Base-by-base conservation (phyloP, 2,113 vertebrate genomes). In the Phyllopteryx taeniolatus region DNA sequence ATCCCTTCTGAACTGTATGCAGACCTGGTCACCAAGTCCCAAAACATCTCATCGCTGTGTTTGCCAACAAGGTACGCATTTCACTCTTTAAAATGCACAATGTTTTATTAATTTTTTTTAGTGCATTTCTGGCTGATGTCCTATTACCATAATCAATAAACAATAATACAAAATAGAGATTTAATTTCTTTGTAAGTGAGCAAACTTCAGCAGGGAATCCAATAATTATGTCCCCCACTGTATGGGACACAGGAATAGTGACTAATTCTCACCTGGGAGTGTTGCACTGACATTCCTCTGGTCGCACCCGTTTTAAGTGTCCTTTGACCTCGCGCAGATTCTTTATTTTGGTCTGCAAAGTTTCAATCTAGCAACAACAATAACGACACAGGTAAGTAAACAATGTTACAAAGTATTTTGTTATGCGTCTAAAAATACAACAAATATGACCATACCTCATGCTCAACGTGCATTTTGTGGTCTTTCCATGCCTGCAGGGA, bases 401-500 rank as follows among this genome's bases (percentile, higher is more conserved):
- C 0, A 13, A 5, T 14, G 27, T 27, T 13, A 5, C 2, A 60
- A 35, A 8, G 14, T 61, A 14, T 17, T 9, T 6, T 3, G 27
- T 31, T 22, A 1, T 33, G 56, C 5, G 5, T 33, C 7, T 19
- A 61, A 19, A 6, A 61, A 35, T 61, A 15, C 59, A 39, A 35
- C 2, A 31, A 27, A 47, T 42, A 49, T 15, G 12, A 3, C 33
- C 8, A 79, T 81, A 98, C 97, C 95, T 99, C 96, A 0, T 98
- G 96, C 86, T 99, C 97, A 44, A 99, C 96, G 84, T 98, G 96
- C 66, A 98, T 86, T 75, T 98, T 98, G 88, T 99, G 97, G 82
- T 99, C 96, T 81, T 98, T 99, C 97, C 96, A 99, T 9, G 96
- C 97, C 84, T 97, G 95, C 70, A 99, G 92, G 61, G 96, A 98